Base-by-base conservation (phyloP, 2,797 vertebrate genomes). In the Craterocephalus amniculus region DNA sequence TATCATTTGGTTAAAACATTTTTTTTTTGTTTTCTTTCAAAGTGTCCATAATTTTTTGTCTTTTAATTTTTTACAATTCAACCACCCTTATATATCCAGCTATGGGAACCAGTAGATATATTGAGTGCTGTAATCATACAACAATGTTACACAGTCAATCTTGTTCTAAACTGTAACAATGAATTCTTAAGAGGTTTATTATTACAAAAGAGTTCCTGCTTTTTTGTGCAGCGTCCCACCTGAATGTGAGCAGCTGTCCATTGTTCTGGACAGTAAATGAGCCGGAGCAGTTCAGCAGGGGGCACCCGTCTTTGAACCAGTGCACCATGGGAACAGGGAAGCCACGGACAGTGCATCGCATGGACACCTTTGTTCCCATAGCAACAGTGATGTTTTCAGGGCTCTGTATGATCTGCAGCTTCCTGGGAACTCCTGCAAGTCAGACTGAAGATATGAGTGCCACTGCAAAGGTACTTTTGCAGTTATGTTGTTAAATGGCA, bases 251-350 rank as follows among this genome's bases (percentile, higher is more conserved):
- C 74, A 95, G 88, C 86, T 94, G 94, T 69, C 94, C 92, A 79
- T 92, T 83, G 87, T 93, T 87, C 67, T 83, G 89, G 40, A 94
- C 75, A 72, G 75, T 91, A 83, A 89, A 90, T 66, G 64, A 80
- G 76, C 77, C 61, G 0, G 91, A 92, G 74, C 81, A 66, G 79
- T 88, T 91, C 0, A 73, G 74, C 82, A 95, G 85, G 56, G 82
- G 83, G 75, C 82, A 78, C 76, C 83, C 85, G 82, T 95, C 92
- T 93, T 94, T 95, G 90, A 94, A 95, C 95, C 95, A 95, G 64
- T 88, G 91, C 83, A 95, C 92, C 81, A 83, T 89, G 74, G 94
- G 93, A 91, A 87, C 81, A 14, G 93, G 94, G 71, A 89, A 91
- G 63, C 95, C 94, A 16, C 43, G 81, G 24, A 94, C 90, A 26